Conservation (phyloP, 2,888 invertebrate species). For the Cenopis cana region DNA sequence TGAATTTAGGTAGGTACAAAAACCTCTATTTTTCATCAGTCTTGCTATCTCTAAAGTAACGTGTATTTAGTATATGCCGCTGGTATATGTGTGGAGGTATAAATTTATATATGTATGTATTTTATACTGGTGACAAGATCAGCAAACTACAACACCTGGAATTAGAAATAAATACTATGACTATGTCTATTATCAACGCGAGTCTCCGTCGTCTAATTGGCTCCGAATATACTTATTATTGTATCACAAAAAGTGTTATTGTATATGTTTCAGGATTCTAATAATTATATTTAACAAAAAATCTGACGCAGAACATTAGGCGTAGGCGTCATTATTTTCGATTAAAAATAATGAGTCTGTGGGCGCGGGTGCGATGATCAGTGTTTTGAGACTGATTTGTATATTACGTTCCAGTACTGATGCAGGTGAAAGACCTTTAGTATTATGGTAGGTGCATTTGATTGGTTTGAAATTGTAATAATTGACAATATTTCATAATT, state of each 20-base stretch:
- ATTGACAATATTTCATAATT: too few species aligned
- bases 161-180: too few species aligned
- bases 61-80: too few species aligned
- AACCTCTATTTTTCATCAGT: too few species aligned
- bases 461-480: not conserved
- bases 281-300: slow-evolving; percentile 40
- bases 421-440: slow-evolving; percentile 42
- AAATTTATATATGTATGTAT: not conserved
- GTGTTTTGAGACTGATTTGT: slow-evolving; percentile 17
- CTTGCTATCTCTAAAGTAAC: too few species aligned
- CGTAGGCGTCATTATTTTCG: slow-evolving; percentile 44
- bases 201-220: slow-evolving; percentile 35
- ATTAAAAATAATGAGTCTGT: slow-evolving; percentile 44
- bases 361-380: slow-evolving; percentile 37
- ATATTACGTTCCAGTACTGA: slow-evolving; percentile 23
- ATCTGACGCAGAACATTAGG: slow-evolving; percentile 31
- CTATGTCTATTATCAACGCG: not conserved
- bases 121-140: not conserved
- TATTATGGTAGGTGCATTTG: not conserved
- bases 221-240: slow-evolving; percentile 28
- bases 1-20: too few species aligned
- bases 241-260: slow-evolving; percentile 41
- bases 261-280: slow-evolving; percentile 29
- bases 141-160: not conserved
- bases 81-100: too few species aligned